Evolutionary conservation across 2,888 invertebrate genomes (phyloP), one percentile per base, ranked within the genome.

Genomic region (Fragum whitleyi): DNA sequence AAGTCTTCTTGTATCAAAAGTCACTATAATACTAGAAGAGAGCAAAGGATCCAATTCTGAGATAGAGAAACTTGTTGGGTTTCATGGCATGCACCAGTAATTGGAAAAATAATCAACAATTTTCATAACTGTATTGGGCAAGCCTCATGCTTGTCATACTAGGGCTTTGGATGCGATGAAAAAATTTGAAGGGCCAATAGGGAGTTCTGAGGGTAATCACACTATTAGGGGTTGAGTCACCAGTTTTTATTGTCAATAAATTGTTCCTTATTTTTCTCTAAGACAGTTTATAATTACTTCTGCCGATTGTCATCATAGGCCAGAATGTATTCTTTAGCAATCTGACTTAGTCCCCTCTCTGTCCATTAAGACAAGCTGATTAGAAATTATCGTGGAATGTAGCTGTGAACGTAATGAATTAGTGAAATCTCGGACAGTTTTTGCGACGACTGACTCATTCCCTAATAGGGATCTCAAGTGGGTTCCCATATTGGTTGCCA

Each of bases 351-450:
- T 67, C 39, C 39, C 36, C 28, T 57, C 67, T 32, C 16, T 39
- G 57, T 67, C 74, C 74, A 68, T 69, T 75, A 75, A 62, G 65
- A 65, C 65, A 61, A 65, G 29, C 62, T 53, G 53, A 47, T 51
- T 65, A 39, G 74, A 65, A 65, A 36, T 23, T 29, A 32, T 16
- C 47, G 7, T 47, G 42, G 65, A 74, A 26, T 39, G 36, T 36
- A 53, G 36, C 59, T 69, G 68, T 59, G 59, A 75, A 59, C 32
- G 69, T 75, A 67, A 55, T 69, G 68, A 75, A 75, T 75, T 75
- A 68, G 69, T 42, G 55, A 67, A 74, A 61, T 73, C 73, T 68
- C 47, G 21, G 47, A 23, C 65, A 65, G 21, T 42, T 65, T 65
- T 65, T 39, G 65, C 6, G 36, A 21, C 5, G n/a, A 11, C 65